Evolutionary conservation across 2,113 vertebrate species (phyloP).

Genomic region (Bettongia penicillata): DNA sequence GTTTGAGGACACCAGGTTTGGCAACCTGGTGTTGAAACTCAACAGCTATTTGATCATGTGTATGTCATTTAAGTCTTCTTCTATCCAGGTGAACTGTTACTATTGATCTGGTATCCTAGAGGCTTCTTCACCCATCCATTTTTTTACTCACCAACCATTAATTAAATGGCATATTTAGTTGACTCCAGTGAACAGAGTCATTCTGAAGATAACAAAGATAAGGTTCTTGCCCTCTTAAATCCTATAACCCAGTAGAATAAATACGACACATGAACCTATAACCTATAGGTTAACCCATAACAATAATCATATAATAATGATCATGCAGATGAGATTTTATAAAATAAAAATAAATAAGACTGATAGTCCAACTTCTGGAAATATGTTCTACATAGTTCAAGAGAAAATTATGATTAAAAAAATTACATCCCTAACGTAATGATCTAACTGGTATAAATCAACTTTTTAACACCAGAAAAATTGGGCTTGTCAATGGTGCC

Average conservation of each 20-base stretch:
- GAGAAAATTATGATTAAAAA: neutral
- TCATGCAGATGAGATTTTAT: neutral
- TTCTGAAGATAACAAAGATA: no score
- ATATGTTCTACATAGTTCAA: neutral
- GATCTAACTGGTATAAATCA: neutral
- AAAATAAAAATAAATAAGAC: neutral
- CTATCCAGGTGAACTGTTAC: neutral
- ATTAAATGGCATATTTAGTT: neutral
- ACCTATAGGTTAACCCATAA: no score
- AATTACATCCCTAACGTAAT: neutral
- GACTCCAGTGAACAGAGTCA: no score
- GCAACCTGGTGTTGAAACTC: neutral
- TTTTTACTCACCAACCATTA: neutral
- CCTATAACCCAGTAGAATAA: neutral
- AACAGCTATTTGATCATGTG: neutral
- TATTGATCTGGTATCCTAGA: neutral
- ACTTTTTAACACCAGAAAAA: neutral
- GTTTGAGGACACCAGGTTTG: neutral
- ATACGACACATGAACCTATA: neutral
- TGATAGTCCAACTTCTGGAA: neutral
- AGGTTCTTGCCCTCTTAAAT: neutral
- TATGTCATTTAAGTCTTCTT: neutral
- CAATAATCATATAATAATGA: neutral
- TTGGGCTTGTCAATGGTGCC: neutral
- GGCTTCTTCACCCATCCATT: neutral